Evolutionary conservation across 2,888 invertebrate genomes (phyloP).

Genomic region (Mermis nigrescens): DNA sequence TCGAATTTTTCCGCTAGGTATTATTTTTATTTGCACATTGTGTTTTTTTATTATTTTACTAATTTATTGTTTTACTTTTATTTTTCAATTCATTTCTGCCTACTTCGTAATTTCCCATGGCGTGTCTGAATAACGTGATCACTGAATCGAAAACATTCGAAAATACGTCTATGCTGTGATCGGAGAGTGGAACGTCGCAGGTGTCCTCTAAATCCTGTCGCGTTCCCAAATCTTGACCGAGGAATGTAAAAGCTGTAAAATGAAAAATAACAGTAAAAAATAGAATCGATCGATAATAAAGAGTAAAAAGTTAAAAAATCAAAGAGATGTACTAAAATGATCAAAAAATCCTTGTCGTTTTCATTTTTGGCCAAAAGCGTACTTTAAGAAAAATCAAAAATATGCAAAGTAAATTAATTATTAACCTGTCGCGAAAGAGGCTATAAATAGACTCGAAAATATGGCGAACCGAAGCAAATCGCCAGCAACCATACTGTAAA

Average conservation of each 20-base stretch:
- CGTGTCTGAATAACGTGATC: constrained; percentile 94
- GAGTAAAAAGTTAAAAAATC: too few relatives aligned
- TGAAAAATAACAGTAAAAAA: too few relatives aligned
- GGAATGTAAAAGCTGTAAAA: constrained; percentile 45
- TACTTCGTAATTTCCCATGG: constrained; percentile 90
- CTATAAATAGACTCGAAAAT: constrained; percentile 77
- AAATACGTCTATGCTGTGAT: constrained; percentile 25
- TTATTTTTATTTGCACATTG: too few relatives aligned
- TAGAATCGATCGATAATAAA: too few relatives aligned
- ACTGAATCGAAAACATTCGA: constrained; percentile 71
- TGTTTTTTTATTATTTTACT: too few relatives aligned
- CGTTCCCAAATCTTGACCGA: constrained; percentile 52
- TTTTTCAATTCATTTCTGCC: too few relatives aligned
- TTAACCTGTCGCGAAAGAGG: constrained; percentile 87
- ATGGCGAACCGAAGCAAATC: constrained; percentile 96
- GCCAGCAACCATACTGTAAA: constrained; percentile 94
- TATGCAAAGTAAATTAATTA: too few relatives aligned
- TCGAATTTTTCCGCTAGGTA: too few relatives aligned
- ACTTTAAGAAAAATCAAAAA: constrained; percentile 36
- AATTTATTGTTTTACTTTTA: too few relatives aligned
- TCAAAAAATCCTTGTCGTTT: too few relatives aligned
- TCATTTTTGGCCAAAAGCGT: too few relatives aligned
- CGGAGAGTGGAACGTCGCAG: neutral
- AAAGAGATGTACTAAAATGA: too few relatives aligned
- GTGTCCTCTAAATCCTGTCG: neutral